Percentiles rank a stretch among this genome's conserved stretches.
Conservation (phyloP, 1,140 invertebrate species). For the Drosophila santomea region DNA sequence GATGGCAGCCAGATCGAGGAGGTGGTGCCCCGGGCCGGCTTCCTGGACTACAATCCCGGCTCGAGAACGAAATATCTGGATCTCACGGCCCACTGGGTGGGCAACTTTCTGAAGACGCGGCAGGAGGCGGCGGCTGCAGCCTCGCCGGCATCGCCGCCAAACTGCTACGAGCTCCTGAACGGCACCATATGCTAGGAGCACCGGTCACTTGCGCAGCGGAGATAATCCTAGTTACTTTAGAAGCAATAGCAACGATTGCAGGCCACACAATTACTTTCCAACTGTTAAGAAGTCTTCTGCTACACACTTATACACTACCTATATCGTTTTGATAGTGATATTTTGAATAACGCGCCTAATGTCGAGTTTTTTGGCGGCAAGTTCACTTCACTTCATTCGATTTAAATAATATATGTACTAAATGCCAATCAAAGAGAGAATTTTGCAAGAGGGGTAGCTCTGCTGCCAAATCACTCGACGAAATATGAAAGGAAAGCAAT, state of each 20-base stretch:
- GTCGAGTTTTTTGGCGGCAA: constrained; percentile 40
- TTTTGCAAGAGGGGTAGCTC: background rate
- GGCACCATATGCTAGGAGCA: constrained; percentile 80
- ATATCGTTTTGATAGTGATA: constrained; percentile 55
- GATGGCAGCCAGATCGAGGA: constrained; percentile 88
- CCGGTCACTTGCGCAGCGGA: constrained; percentile 17
- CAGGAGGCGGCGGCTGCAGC: constrained; percentile 66
- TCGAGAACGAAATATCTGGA: constrained; percentile 87
- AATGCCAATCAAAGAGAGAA: background rate
- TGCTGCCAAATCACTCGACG: constrained; percentile 15
- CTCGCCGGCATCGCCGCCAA: constrained; percentile 40
- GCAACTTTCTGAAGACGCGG: constrained; percentile 85
- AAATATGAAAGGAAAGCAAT: constrained; percentile 29
- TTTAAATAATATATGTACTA: constrained; percentile 21
- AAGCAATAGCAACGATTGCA: constrained; percentile 74
- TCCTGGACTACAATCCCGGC: constrained; percentile 87
- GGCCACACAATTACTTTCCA: constrained; percentile 73
- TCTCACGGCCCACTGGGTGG: constrained; percentile 87
- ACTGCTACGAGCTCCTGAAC: constrained; percentile 80
- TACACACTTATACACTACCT: constrained; percentile 41
- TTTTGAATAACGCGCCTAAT: constrained; percentile 40
- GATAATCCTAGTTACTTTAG: constrained; percentile 70
- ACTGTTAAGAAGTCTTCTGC: constrained; percentile 68
- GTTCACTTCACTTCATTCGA: constrained; percentile 5
- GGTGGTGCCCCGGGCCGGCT: constrained; percentile 85